A percentile compares a stretch with the other conserved stretches of the same genome.
These are phyloP conservation scores for Metopolophium dirhodum DNA, from an alignment of 1,140 invertebrate species.

Conservation along the genomic window DNA sequence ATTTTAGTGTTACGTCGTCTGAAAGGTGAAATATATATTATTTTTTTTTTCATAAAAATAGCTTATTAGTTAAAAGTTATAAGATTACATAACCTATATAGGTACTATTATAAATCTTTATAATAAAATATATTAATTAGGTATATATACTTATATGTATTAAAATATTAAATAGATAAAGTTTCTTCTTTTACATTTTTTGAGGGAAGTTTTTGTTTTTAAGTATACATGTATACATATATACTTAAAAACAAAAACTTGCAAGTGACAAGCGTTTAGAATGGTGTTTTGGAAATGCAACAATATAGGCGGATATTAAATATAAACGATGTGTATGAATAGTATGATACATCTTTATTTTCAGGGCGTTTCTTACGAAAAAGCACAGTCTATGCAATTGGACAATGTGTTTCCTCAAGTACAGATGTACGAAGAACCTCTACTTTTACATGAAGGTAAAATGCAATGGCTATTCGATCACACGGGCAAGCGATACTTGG, in stretches of 20 bases:
- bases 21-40: no score
- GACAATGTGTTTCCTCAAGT: constrained; percentile 74
- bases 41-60: no score
- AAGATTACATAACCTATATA: no score
- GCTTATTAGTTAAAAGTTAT: no score
- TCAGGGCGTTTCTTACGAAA: constrained; percentile 68
- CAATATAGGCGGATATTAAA: background rate
- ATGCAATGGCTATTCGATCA: constrained; percentile 94
- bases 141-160: no score
- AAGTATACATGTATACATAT: no score
- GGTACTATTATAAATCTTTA: no score
- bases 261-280: background rate
- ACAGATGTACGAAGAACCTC: constrained; percentile 82
- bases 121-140: no score
- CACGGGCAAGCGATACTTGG: constrained; percentile 84
- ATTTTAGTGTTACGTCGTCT: no score
- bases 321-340: background rate
- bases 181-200: background rate
- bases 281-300: background rate
- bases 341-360: constrained; percentile 17
- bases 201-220: background rate
- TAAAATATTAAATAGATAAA: background rate
- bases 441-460: constrained; percentile 84
- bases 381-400: constrained; percentile 68
- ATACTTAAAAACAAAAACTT: no score